Conservation (phyloP, 2,113 vertebrate genomes). For the Anser brachyrhynchus region DNA sequence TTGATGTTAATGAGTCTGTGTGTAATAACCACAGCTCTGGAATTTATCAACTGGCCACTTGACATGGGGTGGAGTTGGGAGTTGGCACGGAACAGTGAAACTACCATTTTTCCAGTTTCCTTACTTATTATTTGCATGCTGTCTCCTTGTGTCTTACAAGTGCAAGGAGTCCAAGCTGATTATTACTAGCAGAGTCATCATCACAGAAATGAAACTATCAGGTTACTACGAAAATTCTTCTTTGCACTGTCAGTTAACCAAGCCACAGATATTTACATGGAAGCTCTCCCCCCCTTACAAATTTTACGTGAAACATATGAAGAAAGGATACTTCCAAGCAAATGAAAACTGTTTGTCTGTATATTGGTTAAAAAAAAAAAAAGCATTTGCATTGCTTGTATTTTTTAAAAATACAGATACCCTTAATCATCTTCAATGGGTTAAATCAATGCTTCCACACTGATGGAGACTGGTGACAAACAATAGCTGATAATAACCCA, state of each 20-base stretch:
- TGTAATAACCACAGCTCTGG: not conserved
- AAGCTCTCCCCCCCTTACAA: not conserved
- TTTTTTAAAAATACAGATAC: not conserved
- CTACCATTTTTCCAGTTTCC: not conserved
- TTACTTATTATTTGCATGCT: not conserved
- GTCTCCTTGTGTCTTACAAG: not conserved
- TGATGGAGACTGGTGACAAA: not conserved
- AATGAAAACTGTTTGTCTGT: not conserved
- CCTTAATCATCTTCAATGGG: not conserved
- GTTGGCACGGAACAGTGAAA: not conserved
- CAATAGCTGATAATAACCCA: not conserved
- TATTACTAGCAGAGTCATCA: not conserved
- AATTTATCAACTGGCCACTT: not conserved
- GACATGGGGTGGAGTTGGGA: not conserved
- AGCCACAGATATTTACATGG: not conserved
- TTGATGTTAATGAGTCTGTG: not conserved
- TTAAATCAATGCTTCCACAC: not conserved
- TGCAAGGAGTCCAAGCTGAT: not conserved
- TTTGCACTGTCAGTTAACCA: not conserved
- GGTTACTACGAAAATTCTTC: not conserved
- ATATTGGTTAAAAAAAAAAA: not conserved
- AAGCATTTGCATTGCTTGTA: not conserved
- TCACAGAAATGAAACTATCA: not conserved
- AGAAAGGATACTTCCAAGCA: not conserved
- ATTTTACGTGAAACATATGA: not conserved